Base-by-base conservation (phyloP, 2,888 invertebrate genomes). In the Nemapogon koenigi region DNA sequence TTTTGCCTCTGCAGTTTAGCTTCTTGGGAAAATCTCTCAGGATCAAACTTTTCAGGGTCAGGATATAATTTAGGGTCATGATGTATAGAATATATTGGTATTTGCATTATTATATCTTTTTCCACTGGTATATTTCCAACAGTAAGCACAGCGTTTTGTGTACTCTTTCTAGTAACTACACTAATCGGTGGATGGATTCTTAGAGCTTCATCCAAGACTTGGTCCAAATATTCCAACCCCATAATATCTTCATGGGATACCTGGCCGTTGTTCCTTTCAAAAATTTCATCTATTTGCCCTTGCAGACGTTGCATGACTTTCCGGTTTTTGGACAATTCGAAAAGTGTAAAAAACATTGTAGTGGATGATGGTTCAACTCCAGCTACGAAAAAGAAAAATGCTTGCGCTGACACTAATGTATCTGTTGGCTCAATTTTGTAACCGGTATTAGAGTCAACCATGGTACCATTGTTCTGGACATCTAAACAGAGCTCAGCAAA, bases 371-470 rank as follows among this genome's bases (percentile, higher is more conserved):
- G 68, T 28, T 78, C 78, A 2, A 65, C 60, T 1, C 80, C 80
- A 22, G 72, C 78, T 22, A 71, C 40, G 26, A 75, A 75, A 40
- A 79, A 78, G 43, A 76, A 63, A 37, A 79, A 71, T 0, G 71
- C 69, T 46, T 79, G 76, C 2, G 72, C 68, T 2, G 70, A 65
- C 16, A 76, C 26, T 2, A 70, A n/a, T 47, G 66, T 62, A 32
- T 61, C 63, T 3, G 64, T 57, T 1, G 62, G 57, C 2, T 55
- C 48, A 6, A 68, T 22, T 38, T 62, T 50, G 39, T 51, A 66
- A 0, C 57, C 59, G 1, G 64, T 62, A 1, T 41, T 32, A 0
- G 33, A 26, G 18, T 71, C 70, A n/a, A 46, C 50, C 51, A 68
- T 55, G 0, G 48, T 38, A 6, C 64, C 69, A 28, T 56, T 47